Evolutionary conservation across 2,888 invertebrate genomes (phyloP).

Genomic region (Sepioteuthis lessoniana): DNA sequence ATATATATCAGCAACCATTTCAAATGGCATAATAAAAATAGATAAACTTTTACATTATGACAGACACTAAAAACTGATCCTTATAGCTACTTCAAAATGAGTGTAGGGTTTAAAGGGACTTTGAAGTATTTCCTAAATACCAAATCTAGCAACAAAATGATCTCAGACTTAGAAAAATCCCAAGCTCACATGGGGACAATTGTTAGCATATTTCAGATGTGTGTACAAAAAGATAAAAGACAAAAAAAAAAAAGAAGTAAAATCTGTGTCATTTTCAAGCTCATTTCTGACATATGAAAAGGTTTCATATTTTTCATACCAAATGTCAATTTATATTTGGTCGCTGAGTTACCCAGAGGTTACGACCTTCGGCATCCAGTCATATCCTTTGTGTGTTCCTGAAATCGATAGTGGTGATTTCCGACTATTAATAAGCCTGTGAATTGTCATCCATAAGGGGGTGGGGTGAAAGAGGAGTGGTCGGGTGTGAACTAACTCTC

Average conservation of each 20-base stretch:
- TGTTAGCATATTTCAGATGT: neutral
- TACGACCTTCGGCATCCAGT: constrained; percentile 18
- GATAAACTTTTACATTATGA: neutral
- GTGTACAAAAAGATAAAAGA: neutral
- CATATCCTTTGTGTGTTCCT: neutral
- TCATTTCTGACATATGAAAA: neutral
- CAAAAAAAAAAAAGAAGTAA: no score
- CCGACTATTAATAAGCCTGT: constrained; percentile 21
- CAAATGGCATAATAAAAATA: no score
- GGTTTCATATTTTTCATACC: constrained; percentile 33
- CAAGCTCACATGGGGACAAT: neutral
- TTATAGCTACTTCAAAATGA: neutral
- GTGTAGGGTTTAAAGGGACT: neutral
- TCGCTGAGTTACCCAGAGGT: constrained; percentile 24
- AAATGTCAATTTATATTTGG: constrained; percentile 8
- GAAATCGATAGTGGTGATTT: neutral
- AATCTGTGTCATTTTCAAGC: neutral
- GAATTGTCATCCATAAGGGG: neutral
- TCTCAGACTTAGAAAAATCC: neutral
- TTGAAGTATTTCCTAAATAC: neutral
- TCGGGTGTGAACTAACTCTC: neutral
- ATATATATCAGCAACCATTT: no score
- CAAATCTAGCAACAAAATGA: neutral
- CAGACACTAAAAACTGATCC: neutral
- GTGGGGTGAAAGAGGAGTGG: neutral